Evolutionary conservation across 2,888 invertebrate species (phyloP).

Genomic region (Proisotoma minuta): DNA sequence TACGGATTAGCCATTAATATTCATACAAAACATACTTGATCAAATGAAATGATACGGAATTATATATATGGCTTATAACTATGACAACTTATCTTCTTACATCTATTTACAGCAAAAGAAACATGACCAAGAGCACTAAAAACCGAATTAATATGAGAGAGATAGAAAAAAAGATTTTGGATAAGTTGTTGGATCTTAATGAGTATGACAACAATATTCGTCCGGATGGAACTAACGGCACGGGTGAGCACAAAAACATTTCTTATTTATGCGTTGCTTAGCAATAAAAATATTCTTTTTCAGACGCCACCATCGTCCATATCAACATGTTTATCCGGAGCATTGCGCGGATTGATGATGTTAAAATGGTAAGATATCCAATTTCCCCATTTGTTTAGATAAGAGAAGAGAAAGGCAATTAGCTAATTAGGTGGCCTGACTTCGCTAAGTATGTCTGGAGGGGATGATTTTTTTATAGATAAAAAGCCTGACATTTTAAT

Average conservation of each 20-base stretch:
- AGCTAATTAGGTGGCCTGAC: too few relatives aligned
- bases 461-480: too few relatives aligned
- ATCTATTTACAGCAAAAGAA: background rate
- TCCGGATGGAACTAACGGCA: background rate
- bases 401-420: too few relatives aligned
- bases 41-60: too few relatives aligned
- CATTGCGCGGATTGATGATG: conserved; percentile 96
- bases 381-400: too few relatives aligned
- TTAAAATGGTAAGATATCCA: conserved; percentile 99
- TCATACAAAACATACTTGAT: too few relatives aligned
- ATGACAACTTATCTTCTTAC: background rate
- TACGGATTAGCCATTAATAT: too few relatives aligned
- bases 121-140: too few relatives aligned
- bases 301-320: conserved; percentile 89
- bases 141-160: background rate
- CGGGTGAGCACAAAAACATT: background rate
- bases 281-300: background rate
- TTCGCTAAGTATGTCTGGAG: too few relatives aligned
- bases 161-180: background rate
- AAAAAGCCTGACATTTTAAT: too few relatives aligned
- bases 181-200: background rate
- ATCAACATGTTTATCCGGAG: conserved; percentile 96
- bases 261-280: background rate
- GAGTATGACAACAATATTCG: conserved; percentile 7
- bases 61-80: too few relatives aligned